Conservation (phyloP, 2,113 vertebrate species). For the Ia io region DNA sequence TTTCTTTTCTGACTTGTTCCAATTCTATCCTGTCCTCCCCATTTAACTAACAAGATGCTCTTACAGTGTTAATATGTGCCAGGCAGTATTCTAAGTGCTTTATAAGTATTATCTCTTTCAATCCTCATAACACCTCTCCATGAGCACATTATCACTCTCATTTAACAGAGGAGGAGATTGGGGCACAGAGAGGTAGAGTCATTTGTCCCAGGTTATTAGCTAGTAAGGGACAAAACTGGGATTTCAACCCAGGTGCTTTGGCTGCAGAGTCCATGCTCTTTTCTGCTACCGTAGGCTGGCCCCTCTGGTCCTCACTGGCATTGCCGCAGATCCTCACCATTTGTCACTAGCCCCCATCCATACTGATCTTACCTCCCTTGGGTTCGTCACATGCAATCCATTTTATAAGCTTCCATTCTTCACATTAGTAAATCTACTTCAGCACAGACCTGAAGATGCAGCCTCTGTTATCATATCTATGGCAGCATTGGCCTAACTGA, state of each 20-base stretch:
- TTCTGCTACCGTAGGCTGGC: neutral
- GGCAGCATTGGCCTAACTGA: neutral
- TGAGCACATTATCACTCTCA: neutral
- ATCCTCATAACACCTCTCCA: neutral
- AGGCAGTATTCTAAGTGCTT: neutral
- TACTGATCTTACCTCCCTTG: neutral
- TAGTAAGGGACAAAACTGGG: neutral
- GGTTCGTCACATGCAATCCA: neutral
- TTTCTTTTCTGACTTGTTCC: neutral
- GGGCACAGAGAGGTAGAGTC: neutral
- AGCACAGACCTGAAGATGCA: neutral
- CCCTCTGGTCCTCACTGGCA: neutral
- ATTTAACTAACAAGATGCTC: slow-evolving; percentile 30
- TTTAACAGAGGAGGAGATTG: neutral
- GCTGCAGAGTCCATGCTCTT: neutral
- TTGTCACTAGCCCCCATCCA: neutral
- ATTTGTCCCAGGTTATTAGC: neutral
- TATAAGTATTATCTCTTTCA: neutral
- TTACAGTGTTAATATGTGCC: neutral
- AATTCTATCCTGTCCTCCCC: neutral
- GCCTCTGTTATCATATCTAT: neutral
- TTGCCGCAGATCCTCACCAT: neutral
- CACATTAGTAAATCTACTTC: neutral
- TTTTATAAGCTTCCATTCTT: neutral
- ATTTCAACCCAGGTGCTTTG: neutral